Conservation (phyloP, 2,888 invertebrate genomes). For the Tinea pellionella region DNA sequence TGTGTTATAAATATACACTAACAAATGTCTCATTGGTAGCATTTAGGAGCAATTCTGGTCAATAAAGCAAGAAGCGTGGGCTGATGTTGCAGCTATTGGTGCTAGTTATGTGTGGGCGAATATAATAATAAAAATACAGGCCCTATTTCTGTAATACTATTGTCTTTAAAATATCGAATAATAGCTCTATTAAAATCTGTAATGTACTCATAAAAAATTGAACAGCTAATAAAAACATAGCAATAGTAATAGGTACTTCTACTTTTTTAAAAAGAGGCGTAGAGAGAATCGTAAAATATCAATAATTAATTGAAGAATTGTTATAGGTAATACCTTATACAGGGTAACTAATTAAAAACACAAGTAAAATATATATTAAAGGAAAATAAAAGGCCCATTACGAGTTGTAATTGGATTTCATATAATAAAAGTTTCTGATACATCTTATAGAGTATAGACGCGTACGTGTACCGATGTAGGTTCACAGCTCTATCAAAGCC, state of each 20-base stretch:
- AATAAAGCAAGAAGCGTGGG: constrained; percentile 63
- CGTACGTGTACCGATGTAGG: not conserved
- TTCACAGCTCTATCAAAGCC: constrained; percentile 13
- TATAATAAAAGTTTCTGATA: not conserved
- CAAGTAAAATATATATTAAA: not conserved
- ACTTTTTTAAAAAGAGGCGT: not conserved
- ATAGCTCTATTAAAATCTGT: not conserved
- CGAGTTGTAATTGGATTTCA: not conserved
- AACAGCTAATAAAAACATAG: not conserved
- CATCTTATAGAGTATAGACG: not conserved
- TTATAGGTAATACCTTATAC: not conserved
- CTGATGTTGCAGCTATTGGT: not conserved
- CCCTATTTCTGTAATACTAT: not conserved
- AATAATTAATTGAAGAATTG: not conserved
- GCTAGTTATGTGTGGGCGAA: constrained; percentile 7
- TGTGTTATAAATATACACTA: constrained; percentile 58
- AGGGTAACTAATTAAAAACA: not conserved
- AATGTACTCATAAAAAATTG: not conserved
- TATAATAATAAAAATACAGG: not conserved
- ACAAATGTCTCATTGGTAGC: constrained; percentile 63
- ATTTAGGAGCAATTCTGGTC: constrained; percentile 64
- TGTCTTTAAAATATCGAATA: not conserved
- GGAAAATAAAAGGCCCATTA: not conserved
- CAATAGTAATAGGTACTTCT: not conserved
- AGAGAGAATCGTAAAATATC: not conserved